Evolutionary conservation across 2,113 vertebrate species (phyloP).

Genomic region (Vulpes lagopus): DNA sequence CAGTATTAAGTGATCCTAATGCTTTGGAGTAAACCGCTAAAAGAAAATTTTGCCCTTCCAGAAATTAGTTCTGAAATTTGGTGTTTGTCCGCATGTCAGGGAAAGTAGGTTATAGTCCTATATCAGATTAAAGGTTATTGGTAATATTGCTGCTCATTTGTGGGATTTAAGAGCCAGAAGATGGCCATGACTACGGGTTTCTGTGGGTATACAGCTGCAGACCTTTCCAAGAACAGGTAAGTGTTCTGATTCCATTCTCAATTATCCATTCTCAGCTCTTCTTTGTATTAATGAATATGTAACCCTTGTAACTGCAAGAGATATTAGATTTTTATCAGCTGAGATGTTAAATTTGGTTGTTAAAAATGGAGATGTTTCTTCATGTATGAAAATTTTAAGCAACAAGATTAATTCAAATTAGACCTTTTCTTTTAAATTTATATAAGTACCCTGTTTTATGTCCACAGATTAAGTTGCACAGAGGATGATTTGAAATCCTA

Average conservation of each 20-base stretch:
- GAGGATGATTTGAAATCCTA: constrained; percentile 1
- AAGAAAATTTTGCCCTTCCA: neutral
- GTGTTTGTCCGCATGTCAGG: constrained; percentile 1
- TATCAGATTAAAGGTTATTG: neutral
- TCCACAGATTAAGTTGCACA: constrained; percentile 27
- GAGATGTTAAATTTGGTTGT: neutral
- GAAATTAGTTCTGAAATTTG: constrained; percentile 12
- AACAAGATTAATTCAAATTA: constrained; percentile 53
- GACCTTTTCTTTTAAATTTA: constrained; percentile 32
- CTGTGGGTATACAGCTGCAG: neutral
- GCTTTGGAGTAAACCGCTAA: neutral
- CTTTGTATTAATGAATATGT: constrained; percentile 13
- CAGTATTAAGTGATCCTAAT: neutral
- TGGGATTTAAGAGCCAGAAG: neutral
- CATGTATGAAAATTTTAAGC: constrained; percentile 57
- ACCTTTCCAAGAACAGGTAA: neutral
- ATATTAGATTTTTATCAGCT: constrained; percentile 6
- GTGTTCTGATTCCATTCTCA: neutral
- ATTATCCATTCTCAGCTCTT: neutral
- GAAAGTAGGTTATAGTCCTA: neutral
- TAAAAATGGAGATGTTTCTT: constrained; percentile 56
- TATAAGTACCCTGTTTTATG: constrained; percentile 22
- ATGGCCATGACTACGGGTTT: neutral
- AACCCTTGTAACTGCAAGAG: neutral
- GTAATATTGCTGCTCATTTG: neutral